phyloP scores from a whole-genome alignment of 2,888 invertebrate genomes.

The Argyresthia albistria region DNA sequence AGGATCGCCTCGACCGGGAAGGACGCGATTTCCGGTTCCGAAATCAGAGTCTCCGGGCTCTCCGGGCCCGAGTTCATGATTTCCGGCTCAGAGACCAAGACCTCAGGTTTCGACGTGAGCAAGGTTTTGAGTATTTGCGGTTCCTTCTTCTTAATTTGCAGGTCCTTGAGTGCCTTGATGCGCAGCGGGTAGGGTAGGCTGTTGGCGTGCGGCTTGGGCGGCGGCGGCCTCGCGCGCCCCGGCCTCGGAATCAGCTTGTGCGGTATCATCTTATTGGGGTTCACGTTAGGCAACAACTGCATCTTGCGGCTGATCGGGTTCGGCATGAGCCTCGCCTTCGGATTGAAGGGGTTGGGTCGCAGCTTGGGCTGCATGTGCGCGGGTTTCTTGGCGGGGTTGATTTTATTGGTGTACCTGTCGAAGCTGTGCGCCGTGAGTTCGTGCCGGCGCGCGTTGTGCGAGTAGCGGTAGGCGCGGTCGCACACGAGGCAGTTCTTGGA shows the following conservation, averaged over 20 bases:
- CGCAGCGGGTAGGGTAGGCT: slow-evolving; percentile 61
- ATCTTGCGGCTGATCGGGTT: slow-evolving; percentile 62
- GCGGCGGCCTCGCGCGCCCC: slow-evolving; percentile 39
- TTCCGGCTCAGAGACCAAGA: slow-evolving; percentile 61
- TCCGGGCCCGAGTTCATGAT: slow-evolving; percentile 63
- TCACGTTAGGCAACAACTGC: slow-evolving; percentile 25
- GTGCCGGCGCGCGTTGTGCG: slow-evolving; percentile 64
- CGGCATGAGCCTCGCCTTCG: slow-evolving; percentile 63
- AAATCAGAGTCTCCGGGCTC: slow-evolving; percentile 64
- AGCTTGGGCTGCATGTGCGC: slow-evolving; percentile 52
- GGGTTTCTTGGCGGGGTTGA: slow-evolving; percentile 35
- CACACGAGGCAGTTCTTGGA: slow-evolving; percentile 67
- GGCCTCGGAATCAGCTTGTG: slow-evolving; percentile 46
- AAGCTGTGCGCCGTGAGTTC: slow-evolving; percentile 62
- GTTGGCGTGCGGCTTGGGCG: slow-evolving; percentile 35
- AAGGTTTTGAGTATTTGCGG: slow-evolving; percentile 66
- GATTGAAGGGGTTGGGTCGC: slow-evolving; percentile 63
- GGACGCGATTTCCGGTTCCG: slow-evolving; percentile 64
- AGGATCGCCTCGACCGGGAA: slow-evolving; percentile 66
- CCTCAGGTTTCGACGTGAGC: slow-evolving; percentile 58
- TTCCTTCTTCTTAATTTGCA: slow-evolving; percentile 64
- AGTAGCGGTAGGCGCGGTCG: slow-evolving; percentile 61
- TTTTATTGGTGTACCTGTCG: slow-evolving; percentile 65
- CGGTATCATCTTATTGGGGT: slow-evolving; percentile 37
- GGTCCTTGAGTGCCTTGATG: slow-evolving; percentile 64